Conservation (phyloP, 2,113 vertebrate genomes). For the Lepidiolamprologus cunningtoni region DNA sequence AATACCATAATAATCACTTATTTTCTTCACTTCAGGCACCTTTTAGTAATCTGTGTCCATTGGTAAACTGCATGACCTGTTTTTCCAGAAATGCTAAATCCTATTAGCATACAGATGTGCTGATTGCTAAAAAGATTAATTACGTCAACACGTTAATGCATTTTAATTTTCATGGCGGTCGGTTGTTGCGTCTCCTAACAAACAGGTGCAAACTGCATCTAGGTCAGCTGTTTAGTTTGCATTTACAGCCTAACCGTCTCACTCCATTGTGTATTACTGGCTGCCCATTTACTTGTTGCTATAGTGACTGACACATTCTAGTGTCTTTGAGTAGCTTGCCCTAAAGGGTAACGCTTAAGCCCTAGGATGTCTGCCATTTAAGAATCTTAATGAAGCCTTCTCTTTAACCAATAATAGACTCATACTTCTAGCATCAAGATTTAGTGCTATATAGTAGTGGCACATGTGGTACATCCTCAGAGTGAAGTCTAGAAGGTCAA, state of each 20-base stretch:
- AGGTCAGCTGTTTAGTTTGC: slow-evolving; percentile 1
- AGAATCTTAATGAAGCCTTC: slow-evolving; percentile 51
- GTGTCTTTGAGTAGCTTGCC: slow-evolving; percentile 21
- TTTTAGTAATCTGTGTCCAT: neutral
- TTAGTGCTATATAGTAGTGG: slow-evolving; percentile 27
- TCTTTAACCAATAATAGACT: slow-evolving; percentile 62
- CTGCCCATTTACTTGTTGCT: slow-evolving; percentile 33
- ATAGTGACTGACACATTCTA: slow-evolving; percentile 43
- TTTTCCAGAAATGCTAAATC: neutral
- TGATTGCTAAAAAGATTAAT: neutral
- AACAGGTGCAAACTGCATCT: slow-evolving; percentile 15
- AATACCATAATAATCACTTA: neutral
- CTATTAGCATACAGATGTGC: neutral
- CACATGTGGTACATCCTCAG: neutral
- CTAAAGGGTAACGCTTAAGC: slow-evolving; percentile 28
- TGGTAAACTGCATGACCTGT: neutral
- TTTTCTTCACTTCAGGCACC: neutral
- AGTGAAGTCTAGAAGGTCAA: slow-evolving; percentile 64
- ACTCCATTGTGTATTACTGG: neutral
- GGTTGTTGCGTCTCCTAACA: neutral
- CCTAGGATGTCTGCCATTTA: slow-evolving; percentile 49
- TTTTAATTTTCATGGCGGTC: neutral
- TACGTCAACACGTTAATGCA: neutral
- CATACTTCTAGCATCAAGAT: slow-evolving; percentile 17
- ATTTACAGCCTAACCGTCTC: neutral